A percentile compares a stretch with the other conserved stretches of the same genome.
Conservation (phyloP, 2,797 vertebrate genomes). For the Agapornis canus region DNA sequence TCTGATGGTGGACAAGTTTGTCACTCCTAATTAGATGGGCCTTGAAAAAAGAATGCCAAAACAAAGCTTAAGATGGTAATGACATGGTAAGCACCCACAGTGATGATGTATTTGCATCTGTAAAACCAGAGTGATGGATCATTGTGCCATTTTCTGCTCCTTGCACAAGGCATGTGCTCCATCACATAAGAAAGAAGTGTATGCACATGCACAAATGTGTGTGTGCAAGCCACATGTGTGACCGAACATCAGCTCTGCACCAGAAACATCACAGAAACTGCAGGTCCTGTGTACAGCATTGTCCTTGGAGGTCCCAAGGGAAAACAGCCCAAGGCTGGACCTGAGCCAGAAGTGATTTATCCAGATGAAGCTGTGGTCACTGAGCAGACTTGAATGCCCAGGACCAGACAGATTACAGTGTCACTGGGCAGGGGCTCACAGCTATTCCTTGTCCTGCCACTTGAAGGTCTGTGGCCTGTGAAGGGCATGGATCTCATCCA, state of each 20-base stretch:
- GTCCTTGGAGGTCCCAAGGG: not conserved
- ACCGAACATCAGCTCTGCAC: not conserved
- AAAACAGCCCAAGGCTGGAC: not conserved
- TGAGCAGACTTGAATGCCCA: fast-evolving
- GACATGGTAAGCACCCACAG: not conserved
- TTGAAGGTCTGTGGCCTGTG: not conserved
- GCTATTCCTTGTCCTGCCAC: fast-evolving
- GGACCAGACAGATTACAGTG: not conserved
- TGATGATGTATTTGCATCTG: not conserved
- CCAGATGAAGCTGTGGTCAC: not conserved
- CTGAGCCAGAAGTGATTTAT: not conserved
- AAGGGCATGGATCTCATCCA: not conserved
- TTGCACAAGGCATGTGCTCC: not conserved
- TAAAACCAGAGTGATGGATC: not conserved
- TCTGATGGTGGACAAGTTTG: not conserved
- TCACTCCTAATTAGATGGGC: constrained; percentile 34
- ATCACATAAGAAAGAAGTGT: fast-evolving
- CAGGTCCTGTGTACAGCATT: fast-evolving
- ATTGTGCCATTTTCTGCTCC: not conserved
- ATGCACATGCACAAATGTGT: fast-evolving
- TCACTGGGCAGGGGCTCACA: fast-evolving
- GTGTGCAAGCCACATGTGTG: not conserved
- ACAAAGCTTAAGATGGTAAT: not conserved
- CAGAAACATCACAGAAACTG: fast-evolving
- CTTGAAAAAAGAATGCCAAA: not conserved